Evolutionary conservation across 92 coral and sea anemone species (phyloP), one percentile per base, ranked within the genome.

Genomic region (Diadumene lineata): DNA sequence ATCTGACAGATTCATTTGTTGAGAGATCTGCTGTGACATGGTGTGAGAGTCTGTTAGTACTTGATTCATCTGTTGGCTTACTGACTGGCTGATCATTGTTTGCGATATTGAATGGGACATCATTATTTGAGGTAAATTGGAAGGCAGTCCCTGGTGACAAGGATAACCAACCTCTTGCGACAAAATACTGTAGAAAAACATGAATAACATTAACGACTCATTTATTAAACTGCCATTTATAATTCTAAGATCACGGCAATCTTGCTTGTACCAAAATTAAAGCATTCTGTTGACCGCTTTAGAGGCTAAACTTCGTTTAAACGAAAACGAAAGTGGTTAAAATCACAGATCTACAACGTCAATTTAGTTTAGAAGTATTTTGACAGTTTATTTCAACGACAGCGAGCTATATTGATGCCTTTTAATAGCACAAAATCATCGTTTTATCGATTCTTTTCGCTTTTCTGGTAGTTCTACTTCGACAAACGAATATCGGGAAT

Each of bases 141-240:
- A 90, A 13, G 93, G 74, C 70, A 88, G 62, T 64, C 93, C 96
- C 73, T 64, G 72, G 27, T 78, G 82, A 46, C 85, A 93, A 80
- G 86, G 74, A 58, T 82, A 75, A 65, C 83, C 91, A 65, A 90
- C 91, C 48, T 88, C 89, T 76, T 91, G 97, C 67, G 97, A 89
- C 97, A 91, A 93, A 56, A 88, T 91, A 93, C 97, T 91, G 70
- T 26, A 26, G 46, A 81, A 70, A 72, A 50, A 11, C 29, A 61
- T 43, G 11, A 66, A 25, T 61, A 38, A 30, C 64, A 32, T 28
- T 31, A 33, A 53, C 24, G 29, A 72, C 29, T n/a, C 23, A n/a
- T 38, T n/a, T 26, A 7, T 26, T 22, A 30, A 29, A 56, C 29
- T 11, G 65, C 48, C 77, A 72, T 21, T 72, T 68, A 29, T 72